A percentile compares a stretch with the other conserved stretches of the same genome.
These are phyloP conservation scores for Kradibia gibbosae DNA, from an alignment of 1,140 invertebrate genomes.

Conservation along the genomic window DNA sequence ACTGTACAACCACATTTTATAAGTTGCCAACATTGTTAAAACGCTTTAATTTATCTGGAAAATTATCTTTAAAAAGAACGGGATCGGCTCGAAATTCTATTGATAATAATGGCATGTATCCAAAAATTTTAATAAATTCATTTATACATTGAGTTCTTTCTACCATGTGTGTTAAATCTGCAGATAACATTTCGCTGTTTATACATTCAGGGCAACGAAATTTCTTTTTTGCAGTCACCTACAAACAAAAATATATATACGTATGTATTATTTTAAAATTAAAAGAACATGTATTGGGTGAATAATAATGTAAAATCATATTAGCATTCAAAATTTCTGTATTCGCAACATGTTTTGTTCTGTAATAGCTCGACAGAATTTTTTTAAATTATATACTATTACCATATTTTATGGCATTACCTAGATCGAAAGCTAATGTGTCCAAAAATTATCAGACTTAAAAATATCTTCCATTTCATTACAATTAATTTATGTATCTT, in stretches of 20 bases:
- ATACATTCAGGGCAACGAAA: conserved; percentile 97
- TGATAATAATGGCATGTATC: conserved; percentile 88
- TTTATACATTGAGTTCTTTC: conserved; percentile 94
- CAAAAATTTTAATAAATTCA: conserved; percentile 87
- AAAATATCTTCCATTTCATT: too few relatives aligned
- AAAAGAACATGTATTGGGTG: too few relatives aligned
- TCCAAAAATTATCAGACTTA: too few relatives aligned
- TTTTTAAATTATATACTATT: too few relatives aligned
- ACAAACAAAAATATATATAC: conserved; percentile 58
- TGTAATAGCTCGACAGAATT: too few relatives aligned
- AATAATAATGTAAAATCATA: too few relatives aligned
- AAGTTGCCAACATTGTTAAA: conserved; percentile 94
- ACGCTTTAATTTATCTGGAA: conserved; percentile 89
- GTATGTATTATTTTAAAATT: too few relatives aligned
- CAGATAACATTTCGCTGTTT: conserved; percentile 94
- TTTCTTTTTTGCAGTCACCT: conserved; percentile 97
- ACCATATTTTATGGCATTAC: too few relatives aligned
- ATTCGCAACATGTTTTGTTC: too few relatives aligned
- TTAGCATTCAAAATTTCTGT: too few relatives aligned
- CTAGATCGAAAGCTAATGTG: too few relatives aligned
- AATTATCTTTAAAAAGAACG: conserved; percentile 91
- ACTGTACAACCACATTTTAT: conserved; percentile 65
- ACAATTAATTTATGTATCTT: too few relatives aligned
- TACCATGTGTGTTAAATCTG: conserved; percentile 93
- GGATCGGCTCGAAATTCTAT: conserved; percentile 97